Conservation (phyloP, 2,797 vertebrate genomes). For the Typhlichthys eigenmanni region DNA sequence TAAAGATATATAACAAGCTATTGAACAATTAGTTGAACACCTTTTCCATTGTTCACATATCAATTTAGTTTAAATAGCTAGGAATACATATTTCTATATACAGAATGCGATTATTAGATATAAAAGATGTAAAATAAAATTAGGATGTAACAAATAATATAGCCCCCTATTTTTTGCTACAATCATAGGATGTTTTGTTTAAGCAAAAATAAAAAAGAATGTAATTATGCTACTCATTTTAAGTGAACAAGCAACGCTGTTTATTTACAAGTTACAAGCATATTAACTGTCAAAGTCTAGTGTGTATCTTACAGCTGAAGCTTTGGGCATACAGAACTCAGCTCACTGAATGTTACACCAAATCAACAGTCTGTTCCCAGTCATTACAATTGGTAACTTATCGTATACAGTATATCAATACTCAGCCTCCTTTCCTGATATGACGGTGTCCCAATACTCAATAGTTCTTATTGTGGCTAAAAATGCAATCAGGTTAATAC, state of each 20-base stretch:
- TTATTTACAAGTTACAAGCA: constrained; percentile 73
- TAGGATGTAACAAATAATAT: not conserved
- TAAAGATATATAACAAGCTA: too few species aligned
- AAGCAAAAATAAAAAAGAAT: constrained; percentile 7
- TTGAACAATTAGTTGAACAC: not conserved
- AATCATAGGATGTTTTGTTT: not conserved
- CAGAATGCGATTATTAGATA: too few species aligned
- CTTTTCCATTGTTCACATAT: not conserved
- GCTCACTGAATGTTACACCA: constrained; percentile 19
- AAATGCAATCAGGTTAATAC: constrained; percentile 19
- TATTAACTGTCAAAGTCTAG: constrained; percentile 41
- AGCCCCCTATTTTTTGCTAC: not conserved
- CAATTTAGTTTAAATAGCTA: too few species aligned
- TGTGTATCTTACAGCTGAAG: constrained; percentile 56
- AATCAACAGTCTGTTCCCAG: constrained; percentile 29
- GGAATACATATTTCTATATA: too few species aligned
- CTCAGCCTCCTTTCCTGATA: constrained; percentile 23
- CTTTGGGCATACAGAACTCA: constrained; percentile 64
- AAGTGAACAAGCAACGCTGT: constrained; percentile 78
- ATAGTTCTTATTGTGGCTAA: constrained; percentile 19
- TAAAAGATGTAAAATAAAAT: too few species aligned
- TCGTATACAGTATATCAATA: constrained; percentile 27
- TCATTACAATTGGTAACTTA: not conserved
- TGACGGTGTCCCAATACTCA: constrained; percentile 33
- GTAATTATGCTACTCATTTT: constrained; percentile 22